phyloP scores from a whole-genome alignment of 2,113 vertebrate genomes.

The Australoheros scitulus region DNA sequence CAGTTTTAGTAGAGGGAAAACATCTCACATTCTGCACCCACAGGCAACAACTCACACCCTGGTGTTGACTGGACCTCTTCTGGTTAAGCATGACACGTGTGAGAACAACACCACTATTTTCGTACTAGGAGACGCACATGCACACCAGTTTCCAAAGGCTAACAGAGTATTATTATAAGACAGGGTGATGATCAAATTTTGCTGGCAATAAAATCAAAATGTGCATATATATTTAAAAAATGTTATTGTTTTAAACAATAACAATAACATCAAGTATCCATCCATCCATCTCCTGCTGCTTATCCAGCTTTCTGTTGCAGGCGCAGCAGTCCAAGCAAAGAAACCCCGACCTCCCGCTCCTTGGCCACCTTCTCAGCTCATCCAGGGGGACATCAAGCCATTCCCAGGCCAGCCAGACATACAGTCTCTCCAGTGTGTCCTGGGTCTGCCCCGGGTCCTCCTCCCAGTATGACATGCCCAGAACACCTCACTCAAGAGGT shows the following conservation, averaged over 20 bases:
- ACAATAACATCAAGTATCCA: too few species aligned
- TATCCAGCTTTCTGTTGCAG: not conserved
- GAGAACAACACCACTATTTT: conserved; percentile 1
- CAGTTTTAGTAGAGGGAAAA: conserved; percentile 20
- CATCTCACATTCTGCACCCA: conserved; percentile 6
- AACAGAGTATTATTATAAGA: not conserved
- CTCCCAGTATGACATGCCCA: too few species aligned
- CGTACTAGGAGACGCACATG: not conserved
- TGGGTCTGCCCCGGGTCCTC: too few species aligned
- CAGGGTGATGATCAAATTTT: not conserved
- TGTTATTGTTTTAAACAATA: too few species aligned
- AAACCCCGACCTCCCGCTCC: not conserved
- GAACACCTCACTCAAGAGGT: too few species aligned
- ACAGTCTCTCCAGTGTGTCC: not conserved
- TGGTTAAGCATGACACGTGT: not conserved
- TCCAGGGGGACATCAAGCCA: not conserved
- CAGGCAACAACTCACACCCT: conserved; percentile 25
- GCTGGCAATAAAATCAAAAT: not conserved
- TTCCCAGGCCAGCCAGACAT: not conserved
- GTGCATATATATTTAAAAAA: not conserved
- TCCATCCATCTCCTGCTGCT: not conserved
- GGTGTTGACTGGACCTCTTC: conserved; percentile 5
- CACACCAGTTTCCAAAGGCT: not conserved
- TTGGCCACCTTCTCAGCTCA: not conserved
- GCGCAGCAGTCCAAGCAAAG: not conserved